These are phyloP conservation scores for Parapristionchus giblindavisi DNA, from an alignment of 2,888 invertebrate species.

Conservation along the genomic window DNA sequence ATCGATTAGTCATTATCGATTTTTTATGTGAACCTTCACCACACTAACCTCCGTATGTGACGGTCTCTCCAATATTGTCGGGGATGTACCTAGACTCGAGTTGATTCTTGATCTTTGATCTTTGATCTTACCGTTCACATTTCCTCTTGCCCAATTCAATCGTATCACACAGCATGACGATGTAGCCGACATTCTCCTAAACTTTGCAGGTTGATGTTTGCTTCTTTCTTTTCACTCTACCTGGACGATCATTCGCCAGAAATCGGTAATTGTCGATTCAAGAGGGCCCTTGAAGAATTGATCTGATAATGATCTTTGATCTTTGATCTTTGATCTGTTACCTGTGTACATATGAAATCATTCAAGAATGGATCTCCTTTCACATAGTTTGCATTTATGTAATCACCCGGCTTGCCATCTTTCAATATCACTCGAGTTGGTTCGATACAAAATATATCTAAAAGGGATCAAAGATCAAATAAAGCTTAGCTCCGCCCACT, in stretches of 20 bases:
- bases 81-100: slow-evolving; percentile 25
- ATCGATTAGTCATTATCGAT: too few relatives aligned
- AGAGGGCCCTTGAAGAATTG: slow-evolving; percentile 19
- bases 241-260: slow-evolving; percentile 33
- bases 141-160: slow-evolving; percentile 33
- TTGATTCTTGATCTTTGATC: not conserved
- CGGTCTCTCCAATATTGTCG: not conserved
- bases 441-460: slow-evolving; percentile 32
- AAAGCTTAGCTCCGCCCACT: too few relatives aligned
- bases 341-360: slow-evolving; percentile 31
- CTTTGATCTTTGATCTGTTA: not conserved
- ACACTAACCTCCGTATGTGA: slow-evolving; percentile 13
- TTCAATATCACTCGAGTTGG: slow-evolving; percentile 17
- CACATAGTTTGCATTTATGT: slow-evolving; percentile 32
- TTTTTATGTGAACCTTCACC: too few relatives aligned
- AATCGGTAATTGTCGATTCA: not conserved
- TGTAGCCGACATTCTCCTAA: slow-evolving; percentile 34
- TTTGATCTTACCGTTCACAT: slow-evolving; percentile 16
- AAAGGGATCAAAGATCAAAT: not conserved
- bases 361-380: slow-evolving; percentile 21
- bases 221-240: slow-evolving; percentile 4
- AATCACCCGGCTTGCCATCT: slow-evolving; percentile 33
- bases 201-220: not conserved
- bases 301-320: not conserved
- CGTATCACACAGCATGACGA: slow-evolving; percentile 31